Conservation (phyloP, 2,113 vertebrate species). For the Embiotoca jacksoni region DNA sequence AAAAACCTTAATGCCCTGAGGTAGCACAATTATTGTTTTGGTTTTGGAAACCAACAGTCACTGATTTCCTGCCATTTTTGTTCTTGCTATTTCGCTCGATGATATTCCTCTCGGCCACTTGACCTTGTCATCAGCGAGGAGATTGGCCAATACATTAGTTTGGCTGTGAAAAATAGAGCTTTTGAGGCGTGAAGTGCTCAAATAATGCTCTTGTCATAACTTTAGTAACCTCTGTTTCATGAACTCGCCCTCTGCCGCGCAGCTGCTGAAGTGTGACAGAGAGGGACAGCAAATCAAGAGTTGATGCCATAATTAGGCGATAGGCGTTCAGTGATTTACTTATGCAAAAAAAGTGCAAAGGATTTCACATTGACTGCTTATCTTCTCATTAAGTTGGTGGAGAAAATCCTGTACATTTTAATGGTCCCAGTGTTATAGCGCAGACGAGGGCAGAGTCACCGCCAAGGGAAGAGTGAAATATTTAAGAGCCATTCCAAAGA, state of each 20-base stretch:
- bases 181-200: constrained; percentile 14
- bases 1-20: too few relatives aligned
- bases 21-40: too few relatives aligned
- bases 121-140: constrained; percentile 17
- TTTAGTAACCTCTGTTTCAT: constrained; percentile 34
- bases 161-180: neutral
- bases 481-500: constrained; percentile 66
- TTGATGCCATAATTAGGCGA: constrained; percentile 71
- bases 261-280: constrained; percentile 55
- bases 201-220: constrained; percentile 41
- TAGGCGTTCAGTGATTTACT: constrained; percentile 59
- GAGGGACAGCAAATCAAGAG: constrained; percentile 38
- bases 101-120: neutral
- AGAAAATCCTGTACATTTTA: constrained; percentile 69
- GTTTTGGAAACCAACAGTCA: too few relatives aligned
- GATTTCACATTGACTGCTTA: constrained; percentile 73
- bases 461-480: constrained; percentile 56
- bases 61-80: neutral
- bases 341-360: constrained; percentile 23
- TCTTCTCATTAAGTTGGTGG: constrained; percentile 74
- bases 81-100: neutral
- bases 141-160: neutral
- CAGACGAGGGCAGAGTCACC: constrained; percentile 52
- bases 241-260: constrained; percentile 20
- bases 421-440: constrained; percentile 60